Base-by-base conservation (phyloP, 2,797 vertebrate species). In the Crax fasciolata region DNA sequence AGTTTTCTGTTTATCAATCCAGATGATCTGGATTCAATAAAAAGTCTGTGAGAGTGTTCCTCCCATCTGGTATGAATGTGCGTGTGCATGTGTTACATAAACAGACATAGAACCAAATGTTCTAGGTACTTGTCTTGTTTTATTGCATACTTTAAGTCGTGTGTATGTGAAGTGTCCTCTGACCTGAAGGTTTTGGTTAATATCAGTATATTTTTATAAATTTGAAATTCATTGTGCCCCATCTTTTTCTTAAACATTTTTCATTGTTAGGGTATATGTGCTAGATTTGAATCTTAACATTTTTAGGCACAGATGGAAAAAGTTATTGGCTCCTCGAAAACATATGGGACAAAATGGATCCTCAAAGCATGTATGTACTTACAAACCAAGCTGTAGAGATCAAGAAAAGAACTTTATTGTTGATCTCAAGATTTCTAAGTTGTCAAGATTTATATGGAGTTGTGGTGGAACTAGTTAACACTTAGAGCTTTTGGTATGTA, bases 401-500 rank as follows among this genome's bases (percentile, higher is more conserved):
- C 97, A 96, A 96, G 97, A 96, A 93, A 83, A 98, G 96, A 97
- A 96, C 95, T 96, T 93, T 83, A 87, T 95, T 98, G 91, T 97
- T 97, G 97, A 97, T 98, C 97, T 98, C 96, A 97, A 98, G 97
- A 97, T 98, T 97, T 97, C 97, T 97, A 97, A 98, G 94, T 97
- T 98, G 97, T 98, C 97, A 95, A 98, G 98, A 98, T 98, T 97
- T 97, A 97, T 98, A 97, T 96, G 97, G 98, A 98, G 98, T 98
- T 98, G 98, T 99, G 98, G 98, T 98, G 98, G 97, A 98, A 97
- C 97, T 98, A 98, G 98, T 98, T 98, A 98, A 98, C 98, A 98
- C 98, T 98, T 98, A 99, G 98, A 98, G 98, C 98, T 97, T 98
- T 98, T 98, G 98, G 98, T 99, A 98, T 99, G 98, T 99, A 98